Percentiles rank a stretch among this genome's conserved stretches.
Evolutionary conservation across 2,113 vertebrate species (phyloP).

Genomic region (Pyxicephalus adspersus): DNA sequence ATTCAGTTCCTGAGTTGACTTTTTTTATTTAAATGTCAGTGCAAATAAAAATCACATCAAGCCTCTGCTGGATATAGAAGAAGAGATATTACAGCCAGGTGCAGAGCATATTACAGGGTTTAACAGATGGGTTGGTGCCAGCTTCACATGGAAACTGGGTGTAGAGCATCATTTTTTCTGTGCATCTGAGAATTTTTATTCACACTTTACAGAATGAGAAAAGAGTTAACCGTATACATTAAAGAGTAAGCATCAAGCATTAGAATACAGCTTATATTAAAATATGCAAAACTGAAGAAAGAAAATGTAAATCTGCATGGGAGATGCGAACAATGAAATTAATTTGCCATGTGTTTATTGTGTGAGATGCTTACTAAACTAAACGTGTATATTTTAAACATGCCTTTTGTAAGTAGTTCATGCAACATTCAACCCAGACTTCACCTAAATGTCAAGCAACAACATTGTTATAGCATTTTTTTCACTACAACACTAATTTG

Average conservation of each 20-base stretch:
- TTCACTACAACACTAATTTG: too few species aligned
- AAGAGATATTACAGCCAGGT: conserved; percentile 26
- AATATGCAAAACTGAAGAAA: not conserved
- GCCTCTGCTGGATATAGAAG: conserved; percentile 2
- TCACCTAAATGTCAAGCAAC: too few species aligned
- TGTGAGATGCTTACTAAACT: not conserved
- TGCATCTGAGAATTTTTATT: not conserved
- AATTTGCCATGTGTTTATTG: conserved; percentile 20
- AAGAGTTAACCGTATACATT: not conserved
- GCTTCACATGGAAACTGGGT: not conserved
- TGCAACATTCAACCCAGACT: too few species aligned
- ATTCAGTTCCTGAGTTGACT: conserved; percentile 21
- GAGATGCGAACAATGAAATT: not conserved
- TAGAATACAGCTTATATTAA: not conserved
- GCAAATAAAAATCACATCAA: conserved; percentile 23
- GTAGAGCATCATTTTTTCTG: not conserved
- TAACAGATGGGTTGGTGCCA: not conserved
- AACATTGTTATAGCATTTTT: too few species aligned
- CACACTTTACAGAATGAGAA: not conserved
- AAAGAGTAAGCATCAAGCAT: not conserved
- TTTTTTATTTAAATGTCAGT: conserved; percentile 33
- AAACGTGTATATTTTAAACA: too few species aligned
- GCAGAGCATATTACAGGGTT: not conserved
- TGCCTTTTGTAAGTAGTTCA: too few species aligned
- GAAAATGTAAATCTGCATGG: not conserved